Evolutionary conservation across 1,140 invertebrate genomes (phyloP).

Genomic region (Paralvinella palmiformis): DNA sequence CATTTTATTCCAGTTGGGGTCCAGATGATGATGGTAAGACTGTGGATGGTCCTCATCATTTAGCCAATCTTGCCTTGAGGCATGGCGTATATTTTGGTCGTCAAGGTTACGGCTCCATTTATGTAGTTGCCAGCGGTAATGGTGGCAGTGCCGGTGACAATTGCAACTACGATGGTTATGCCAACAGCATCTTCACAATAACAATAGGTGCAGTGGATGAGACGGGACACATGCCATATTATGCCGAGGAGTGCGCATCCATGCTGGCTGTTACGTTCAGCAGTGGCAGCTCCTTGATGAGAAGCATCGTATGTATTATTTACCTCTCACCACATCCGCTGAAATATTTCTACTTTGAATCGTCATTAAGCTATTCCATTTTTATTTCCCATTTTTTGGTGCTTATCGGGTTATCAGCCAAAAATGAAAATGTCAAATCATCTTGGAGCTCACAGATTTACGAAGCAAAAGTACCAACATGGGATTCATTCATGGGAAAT

Average conservation of each 20-base stretch:
- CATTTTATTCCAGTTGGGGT: too few species aligned
- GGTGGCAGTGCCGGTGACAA: slow-evolving; percentile 45
- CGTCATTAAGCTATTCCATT: too few species aligned
- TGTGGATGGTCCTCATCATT: slow-evolving; percentile 45
- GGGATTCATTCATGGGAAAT: too few species aligned
- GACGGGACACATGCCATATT: slow-evolving; percentile 48
- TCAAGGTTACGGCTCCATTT: slow-evolving; percentile 47
- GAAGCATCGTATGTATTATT: slow-evolving; percentile 42
- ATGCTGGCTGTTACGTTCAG: slow-evolving; percentile 53
- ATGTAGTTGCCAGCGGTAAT: slow-evolving; percentile 50
- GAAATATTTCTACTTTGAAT: too few species aligned
- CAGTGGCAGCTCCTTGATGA: slow-evolving; percentile 37
- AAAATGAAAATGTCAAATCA: too few species aligned
- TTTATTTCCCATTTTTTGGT: too few species aligned
- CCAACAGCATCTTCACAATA: slow-evolving; percentile 49
- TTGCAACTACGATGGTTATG: slow-evolving; percentile 52
- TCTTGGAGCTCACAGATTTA: too few species aligned
- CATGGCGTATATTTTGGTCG: slow-evolving; percentile 47
- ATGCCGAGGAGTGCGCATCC: slow-evolving; percentile 52
- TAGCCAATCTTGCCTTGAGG: slow-evolving; percentile 42
- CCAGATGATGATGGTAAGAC: slow-evolving; percentile 50
- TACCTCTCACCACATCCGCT: too few species aligned
- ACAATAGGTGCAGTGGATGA: slow-evolving; percentile 52
- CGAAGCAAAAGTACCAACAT: too few species aligned
- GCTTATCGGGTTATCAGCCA: too few species aligned